These are phyloP conservation scores for Salpingus planirostris DNA, from an alignment of 2,888 invertebrate species.

Conservation along the genomic window DNA sequence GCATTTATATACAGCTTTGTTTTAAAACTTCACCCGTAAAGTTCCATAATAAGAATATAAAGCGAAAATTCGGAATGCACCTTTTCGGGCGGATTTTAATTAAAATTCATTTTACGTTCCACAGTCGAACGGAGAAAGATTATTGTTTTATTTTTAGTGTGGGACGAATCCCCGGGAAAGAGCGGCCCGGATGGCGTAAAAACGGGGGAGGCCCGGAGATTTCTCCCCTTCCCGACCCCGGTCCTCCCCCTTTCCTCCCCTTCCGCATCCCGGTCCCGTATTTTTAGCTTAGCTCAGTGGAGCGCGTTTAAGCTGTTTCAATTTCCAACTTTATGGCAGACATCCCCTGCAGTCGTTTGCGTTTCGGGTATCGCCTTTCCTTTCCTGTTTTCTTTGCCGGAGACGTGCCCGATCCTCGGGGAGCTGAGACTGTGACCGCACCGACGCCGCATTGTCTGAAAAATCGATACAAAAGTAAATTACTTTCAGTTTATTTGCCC, in stretches of 20 bases:
- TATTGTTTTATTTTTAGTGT: constrained; percentile 12
- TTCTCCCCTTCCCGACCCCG: not conserved
- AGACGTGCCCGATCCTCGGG: constrained; percentile 23
- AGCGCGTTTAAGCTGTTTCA: constrained; percentile 30
- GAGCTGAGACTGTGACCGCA: constrained; percentile 24
- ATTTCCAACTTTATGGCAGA: constrained; percentile 30
- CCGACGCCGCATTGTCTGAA: constrained; percentile 12
- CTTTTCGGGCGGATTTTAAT: constrained; percentile 20
- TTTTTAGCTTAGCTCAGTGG: constrained; percentile 26
- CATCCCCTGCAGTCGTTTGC: constrained; percentile 28
- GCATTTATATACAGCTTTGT: constrained; percentile 35
- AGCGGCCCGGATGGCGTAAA: too few relatives aligned
- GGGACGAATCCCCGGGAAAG: too few relatives aligned
- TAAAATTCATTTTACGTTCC: constrained; percentile 20
- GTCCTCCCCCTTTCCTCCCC: not conserved
- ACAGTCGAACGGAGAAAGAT: constrained; percentile 6
- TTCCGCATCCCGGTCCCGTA: constrained; percentile 16
- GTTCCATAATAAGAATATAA: too few relatives aligned
- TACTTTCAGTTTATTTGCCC: constrained; percentile 6
- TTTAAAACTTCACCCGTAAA: constrained; percentile 27
- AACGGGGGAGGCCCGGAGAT: too few relatives aligned
- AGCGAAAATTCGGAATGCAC: too few relatives aligned
- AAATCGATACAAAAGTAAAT: constrained; percentile 17
- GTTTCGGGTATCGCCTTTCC: constrained; percentile 30
- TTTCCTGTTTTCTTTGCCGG: constrained; percentile 25